Base-by-base conservation (phyloP, 1,140 invertebrate species). In the Ectropis grisescens region DNA sequence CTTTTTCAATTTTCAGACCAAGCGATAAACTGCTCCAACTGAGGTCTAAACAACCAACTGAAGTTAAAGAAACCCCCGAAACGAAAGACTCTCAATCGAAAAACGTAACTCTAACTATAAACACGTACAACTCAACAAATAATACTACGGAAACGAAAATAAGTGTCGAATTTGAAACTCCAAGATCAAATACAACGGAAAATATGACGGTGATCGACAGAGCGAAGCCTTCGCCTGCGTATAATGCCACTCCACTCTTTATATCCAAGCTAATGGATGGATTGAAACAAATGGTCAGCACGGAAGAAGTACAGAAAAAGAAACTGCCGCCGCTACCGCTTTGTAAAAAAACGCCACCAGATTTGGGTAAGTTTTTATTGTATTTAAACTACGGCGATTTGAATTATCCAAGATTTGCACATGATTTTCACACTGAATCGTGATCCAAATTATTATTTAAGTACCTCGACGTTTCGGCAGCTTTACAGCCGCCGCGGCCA, bases 261-360 rank as follows among this genome's bases (percentile, higher is more conserved):
- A 53, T 76, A 8, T 58, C 62, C 0, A 75, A 64, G 35, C 50
- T 72, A 24, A 56, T 75, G 42, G 68, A 68, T 2, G 54, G 57
- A 0, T 41, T 67, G 0, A 72, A 60, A 33, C 71, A 57, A 36
- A 27, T 58, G 6, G 58, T 62, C 9, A 69, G 57, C 0, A 67
- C 67, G 1, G 67, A 70, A 46, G 60, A 41, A 1, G 36, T 24
- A 1, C 48, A 54, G n/a, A 71, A 54, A 26, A 50, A 51, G 14
- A 67, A 31, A 8, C 65, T 71, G 35, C 47, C 62, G 0, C 33
- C 38, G 2, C 25, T 74, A 36, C 66, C 69, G 10, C 19, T 70
- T 6, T 79, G 74, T 44, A 58, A 65, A 7, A 52, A 47, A 29
- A 57, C 58, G 34, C 65, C 69, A 13, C 48, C 62, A 11, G 74